Base-by-base conservation (phyloP, 2,797 vertebrate species). In the Eutrigla gurnardus region DNA sequence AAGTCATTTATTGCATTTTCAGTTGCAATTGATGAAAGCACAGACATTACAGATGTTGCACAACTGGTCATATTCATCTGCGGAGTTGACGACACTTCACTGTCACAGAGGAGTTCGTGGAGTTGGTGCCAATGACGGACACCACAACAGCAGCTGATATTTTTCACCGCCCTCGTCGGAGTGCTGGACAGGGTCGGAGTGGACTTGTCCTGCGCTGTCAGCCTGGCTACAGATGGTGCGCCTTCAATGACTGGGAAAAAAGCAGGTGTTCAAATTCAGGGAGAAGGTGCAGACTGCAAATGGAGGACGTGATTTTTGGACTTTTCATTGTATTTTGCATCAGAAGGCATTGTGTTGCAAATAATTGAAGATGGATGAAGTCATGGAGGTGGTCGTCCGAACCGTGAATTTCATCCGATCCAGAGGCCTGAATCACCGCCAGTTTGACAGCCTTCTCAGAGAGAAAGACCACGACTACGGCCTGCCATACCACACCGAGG, bases 71-170 rank as follows among this genome's bases (percentile, higher is more conserved):
- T 18, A 64, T 49, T 64, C 6, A 49, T 64, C 37, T 1, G 11
- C 5, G 62, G 45, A 1, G 47, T 52, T 50, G 46, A 65, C 25
- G 36, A 50, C 18, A 82, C 75, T 54, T 80, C 6, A 87, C 88
- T 0, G 77, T 80, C 6, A 87, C 88, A 0, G 77, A 92, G 54
- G 87, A 91, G 45, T 87, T 90, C 6, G 4, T 92, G 42, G 85
- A 89, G 15, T 83, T 90, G 0, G 88, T 91, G 50, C 90, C 87
- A 5, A 80, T 86, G 81, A 87, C 2, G 46, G 72, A 3, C 77
- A 18, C 88, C 88, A 4, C 25, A 25, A 25, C 25, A 25, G 25
- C 75, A 0, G 58, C 75, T 0, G 78, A 89, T 70, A 47, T 25
- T 84, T 1, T 84, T 89, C 54, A 15, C 3, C 43, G 0, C 25